Base-by-base conservation (phyloP, 2,888 invertebrate species). In the Melipona bicolor region DNA sequence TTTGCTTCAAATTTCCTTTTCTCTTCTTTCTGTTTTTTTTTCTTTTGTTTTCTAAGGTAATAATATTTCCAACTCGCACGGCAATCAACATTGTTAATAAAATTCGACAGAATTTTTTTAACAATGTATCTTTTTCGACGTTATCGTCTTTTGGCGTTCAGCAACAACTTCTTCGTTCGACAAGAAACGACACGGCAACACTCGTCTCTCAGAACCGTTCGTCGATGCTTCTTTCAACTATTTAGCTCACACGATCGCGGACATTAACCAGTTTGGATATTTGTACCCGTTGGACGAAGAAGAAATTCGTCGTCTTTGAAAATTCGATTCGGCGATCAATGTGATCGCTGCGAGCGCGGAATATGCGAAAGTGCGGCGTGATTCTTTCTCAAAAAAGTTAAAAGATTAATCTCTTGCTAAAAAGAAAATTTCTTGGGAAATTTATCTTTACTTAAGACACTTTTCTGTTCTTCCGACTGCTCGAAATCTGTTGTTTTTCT, bases 261-360 rank as follows among this genome's bases (percentile, higher is more conserved):
- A 24, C n/a, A 56, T 50, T 50, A 62, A 43, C 1, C 49, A 61
- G 79, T 68, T 43, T 43, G 43, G 52, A 67, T 43, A 67, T 79
- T 79, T 79, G 75, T 79, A 79, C 72, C 70, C 65, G 72, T 65
- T 49, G 19, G 4, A 54, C 54, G 17, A 54, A n/a, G 64, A 56
- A n/a, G 6, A 13, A 27, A 13, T 32, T n/a, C 15, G 15, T 56
- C 32, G 64, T 19, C 19, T 43, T 49, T 32, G 56, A 52, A 68
- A 9, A 9, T 43, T 43, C 43, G 43, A 59, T 32, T 68, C 61
- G 61, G 21, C 74, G 52, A 21, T 69, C 2, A 17, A 15, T 13
- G 70, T 4, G 56, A 71, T 13, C 56, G 13, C 21, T 36, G 64
- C 64, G 32, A 64, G 69, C 52, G 52, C 27, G 24, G 59, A 61